Percentiles rank a stretch among this genome's conserved stretches.
Evolutionary conservation across 2,113 vertebrate genomes (phyloP).

Genomic region (Tichodroma muraria): DNA sequence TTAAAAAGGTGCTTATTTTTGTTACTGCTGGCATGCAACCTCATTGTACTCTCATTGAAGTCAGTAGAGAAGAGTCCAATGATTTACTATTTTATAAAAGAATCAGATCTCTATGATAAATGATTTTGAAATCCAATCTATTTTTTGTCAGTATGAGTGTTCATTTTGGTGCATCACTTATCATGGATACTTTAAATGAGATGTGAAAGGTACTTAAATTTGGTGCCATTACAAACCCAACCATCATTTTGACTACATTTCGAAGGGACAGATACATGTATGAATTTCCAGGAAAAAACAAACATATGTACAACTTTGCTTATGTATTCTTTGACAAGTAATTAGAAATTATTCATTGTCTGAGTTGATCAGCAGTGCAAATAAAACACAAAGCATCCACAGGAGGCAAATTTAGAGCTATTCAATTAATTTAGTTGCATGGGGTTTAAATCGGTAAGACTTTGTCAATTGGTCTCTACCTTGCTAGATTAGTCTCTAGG

Average conservation of each 20-base stretch:
- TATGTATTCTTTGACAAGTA: background rate
- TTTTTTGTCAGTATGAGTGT: background rate
- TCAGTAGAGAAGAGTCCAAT: background rate
- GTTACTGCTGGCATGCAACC: background rate
- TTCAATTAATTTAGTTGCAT: slow-evolving; percentile 24
- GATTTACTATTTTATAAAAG: background rate
- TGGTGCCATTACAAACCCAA: background rate
- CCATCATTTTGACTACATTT: background rate
- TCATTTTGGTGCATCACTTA: background rate
- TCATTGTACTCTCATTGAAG: background rate
- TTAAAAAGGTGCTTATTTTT: background rate
- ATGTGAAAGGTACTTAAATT: background rate
- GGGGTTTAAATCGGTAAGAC: slow-evolving; percentile 2
- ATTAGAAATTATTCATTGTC: slow-evolving; percentile 22
- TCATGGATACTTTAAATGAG: background rate
- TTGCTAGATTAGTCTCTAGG: background rate
- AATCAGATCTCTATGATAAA: background rate
- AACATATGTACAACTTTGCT: background rate
- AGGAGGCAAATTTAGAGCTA: slow-evolving; percentile 38
- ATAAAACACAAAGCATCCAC: slow-evolving; percentile 33
- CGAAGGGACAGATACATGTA: background rate
- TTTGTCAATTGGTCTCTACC: background rate
- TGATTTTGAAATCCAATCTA: background rate
- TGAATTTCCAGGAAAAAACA: background rate
- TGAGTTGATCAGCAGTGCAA: slow-evolving; percentile 29